phyloP scores from a whole-genome alignment of 2,113 vertebrate species.

The Neolamprologus kungweensis region DNA sequence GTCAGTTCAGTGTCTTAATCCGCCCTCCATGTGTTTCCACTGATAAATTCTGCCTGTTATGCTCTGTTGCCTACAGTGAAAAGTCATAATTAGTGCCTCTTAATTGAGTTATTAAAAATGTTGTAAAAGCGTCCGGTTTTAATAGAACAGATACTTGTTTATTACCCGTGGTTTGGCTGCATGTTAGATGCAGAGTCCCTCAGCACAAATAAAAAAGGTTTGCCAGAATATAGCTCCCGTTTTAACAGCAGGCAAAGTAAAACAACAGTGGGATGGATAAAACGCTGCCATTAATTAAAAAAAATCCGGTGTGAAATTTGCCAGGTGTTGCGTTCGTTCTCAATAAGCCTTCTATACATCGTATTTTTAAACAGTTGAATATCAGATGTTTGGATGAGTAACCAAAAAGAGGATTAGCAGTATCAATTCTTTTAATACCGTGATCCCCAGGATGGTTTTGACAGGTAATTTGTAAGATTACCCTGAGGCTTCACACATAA shows the following conservation, averaged over 20 bases:
- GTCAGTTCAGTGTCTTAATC: constrained; percentile 66
- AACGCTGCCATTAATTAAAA: neutral
- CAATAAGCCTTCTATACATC: neutral
- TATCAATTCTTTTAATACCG: neutral
- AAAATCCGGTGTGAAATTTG: neutral
- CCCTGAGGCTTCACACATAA: neutral
- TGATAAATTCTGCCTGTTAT: neutral
- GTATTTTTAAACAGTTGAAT: neutral
- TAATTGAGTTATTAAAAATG: constrained; percentile 39
- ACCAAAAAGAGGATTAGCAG: neutral
- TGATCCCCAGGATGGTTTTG: neutral
- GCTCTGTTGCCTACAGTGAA: neutral
- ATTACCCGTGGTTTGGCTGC: neutral
- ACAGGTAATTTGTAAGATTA: neutral
- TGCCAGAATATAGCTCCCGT: neutral
- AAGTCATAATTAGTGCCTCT: constrained; percentile 32
- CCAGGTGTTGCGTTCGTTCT: neutral
- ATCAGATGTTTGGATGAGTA: neutral
- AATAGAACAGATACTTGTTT: constrained; percentile 27
- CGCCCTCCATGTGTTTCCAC: neutral
- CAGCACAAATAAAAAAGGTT: neutral
- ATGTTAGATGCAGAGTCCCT: neutral
- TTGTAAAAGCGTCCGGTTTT: constrained; percentile 25
- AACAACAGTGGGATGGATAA: neutral
- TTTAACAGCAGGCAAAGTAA: neutral